Evolutionary conservation across 2,797 vertebrate species (phyloP), one percentile per base, ranked within the genome.

Genomic region (Astyanax mexicanus): DNA sequence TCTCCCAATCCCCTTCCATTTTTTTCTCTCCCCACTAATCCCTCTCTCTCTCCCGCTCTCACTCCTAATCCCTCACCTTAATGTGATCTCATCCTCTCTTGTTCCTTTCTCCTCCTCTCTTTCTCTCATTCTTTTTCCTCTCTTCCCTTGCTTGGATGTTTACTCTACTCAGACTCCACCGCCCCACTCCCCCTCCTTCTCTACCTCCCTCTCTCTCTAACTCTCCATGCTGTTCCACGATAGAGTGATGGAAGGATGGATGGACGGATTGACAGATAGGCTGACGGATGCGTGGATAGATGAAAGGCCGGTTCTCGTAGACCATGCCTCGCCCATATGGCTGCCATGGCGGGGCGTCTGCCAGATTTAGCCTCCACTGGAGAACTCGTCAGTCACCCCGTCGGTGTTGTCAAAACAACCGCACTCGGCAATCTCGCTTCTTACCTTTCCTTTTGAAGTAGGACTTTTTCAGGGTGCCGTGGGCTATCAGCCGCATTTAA

Each of bases 1-100:
- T 17, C 19, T 38, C 21, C 69, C 74, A 54, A 23, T 67, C 76
- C 55, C 61, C 38, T 72, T 60, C 66, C 61, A 58, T 49, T 73
- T 67, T 38, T 54, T 19, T 21, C 47, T 73, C 72, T 83, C 77
- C 72, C 70, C 77, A 71, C 78, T 82, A 85, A 88, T 83, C 73
- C 70, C 6, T 12, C 29, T 67, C 23, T 45, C 29, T 12, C 62
- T 45, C 21, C 32, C 32, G 21, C 52, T 58, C 19, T 54, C 52
- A 2, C 74, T 72, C 81, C 60, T 81, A 79, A 79, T 79, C 77
- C 65, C 47, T 61, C 57, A 77, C 71, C 66, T 72, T 74, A 62
- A 72, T 64, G 65, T 57, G 11, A 40, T 77, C 66, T 72, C 80
- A 25, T 40, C 47, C 40, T 60, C 37, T n/a, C 62, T 37, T 55